phyloP scores from a whole-genome alignment of 2,888 invertebrate species.

The Phalera bucephala region DNA sequence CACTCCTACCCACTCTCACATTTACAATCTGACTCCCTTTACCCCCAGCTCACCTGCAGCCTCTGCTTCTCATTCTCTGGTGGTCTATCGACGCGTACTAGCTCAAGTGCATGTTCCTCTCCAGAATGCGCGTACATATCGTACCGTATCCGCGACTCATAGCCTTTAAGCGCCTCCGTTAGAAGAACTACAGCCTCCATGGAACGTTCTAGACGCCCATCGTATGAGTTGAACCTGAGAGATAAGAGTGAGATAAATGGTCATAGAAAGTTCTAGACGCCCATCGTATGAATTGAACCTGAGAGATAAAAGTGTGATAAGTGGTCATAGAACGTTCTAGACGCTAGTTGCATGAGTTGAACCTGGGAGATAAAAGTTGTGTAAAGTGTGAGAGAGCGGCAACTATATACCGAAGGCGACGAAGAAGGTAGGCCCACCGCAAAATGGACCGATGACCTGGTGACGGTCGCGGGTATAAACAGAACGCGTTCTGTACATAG shows the following conservation, averaged over 20 bases:
- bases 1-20: too few species aligned
- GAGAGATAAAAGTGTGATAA: conserved; percentile 1
- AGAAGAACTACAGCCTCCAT: conserved; percentile 94
- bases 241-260: not conserved
- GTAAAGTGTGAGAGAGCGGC: conserved; percentile 90
- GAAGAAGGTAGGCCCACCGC: too few species aligned
- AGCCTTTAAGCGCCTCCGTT: conserved; percentile 95
- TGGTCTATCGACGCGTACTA: conserved; percentile 86
- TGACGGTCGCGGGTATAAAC: too few species aligned
- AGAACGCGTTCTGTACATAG: too few species aligned
- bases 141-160: conserved; percentile 94
- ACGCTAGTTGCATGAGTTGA: conserved; percentile 97
- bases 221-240: conserved; percentile 95
- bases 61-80: conserved; percentile 95
- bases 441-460: too few species aligned
- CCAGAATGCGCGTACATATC: conserved; percentile 98
- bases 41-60: conserved; percentile 83
- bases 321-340: conserved; percentile 94
- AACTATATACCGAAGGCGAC: too few species aligned
- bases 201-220: conserved; percentile 95
- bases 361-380: conserved; percentile 73
- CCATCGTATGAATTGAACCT: conserved; percentile 98
- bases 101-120: conserved; percentile 89
- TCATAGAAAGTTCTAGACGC: conserved; percentile 93
- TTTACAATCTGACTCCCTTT: too few species aligned